Conservation (phyloP, 2,113 vertebrate genomes). For the Phylloscopus whistleri region DNA sequence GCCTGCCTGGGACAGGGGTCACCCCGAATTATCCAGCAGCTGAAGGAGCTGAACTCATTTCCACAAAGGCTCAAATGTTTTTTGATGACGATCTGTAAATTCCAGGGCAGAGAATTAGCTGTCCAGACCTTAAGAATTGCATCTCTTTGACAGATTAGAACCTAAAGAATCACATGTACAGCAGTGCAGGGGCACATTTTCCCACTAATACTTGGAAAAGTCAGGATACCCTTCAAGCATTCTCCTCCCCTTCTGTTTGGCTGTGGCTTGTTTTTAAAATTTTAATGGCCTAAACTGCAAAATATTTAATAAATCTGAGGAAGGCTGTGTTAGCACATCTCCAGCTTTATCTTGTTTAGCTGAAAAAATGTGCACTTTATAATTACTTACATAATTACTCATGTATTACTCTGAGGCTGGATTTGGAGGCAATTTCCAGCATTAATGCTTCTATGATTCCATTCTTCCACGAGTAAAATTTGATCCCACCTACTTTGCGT, state of each 20-base stretch:
- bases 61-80: background rate
- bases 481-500: background rate
- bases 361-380: background rate
- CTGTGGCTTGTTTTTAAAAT: background rate
- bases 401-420: background rate
- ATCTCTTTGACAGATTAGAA: background rate
- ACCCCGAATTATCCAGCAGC: background rate
- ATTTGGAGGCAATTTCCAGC: background rate
- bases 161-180: background rate
- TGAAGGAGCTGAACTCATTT: background rate
- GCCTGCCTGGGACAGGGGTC: background rate
- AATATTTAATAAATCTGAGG: background rate
- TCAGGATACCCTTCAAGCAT: background rate
- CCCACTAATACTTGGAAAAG: background rate
- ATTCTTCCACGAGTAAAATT: background rate
- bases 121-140: background rate
- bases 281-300: background rate
- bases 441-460: background rate
- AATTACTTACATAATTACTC: background rate
- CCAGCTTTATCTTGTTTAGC: background rate
- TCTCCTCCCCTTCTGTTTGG: background rate
- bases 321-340: background rate
- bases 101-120: slow-evolving; percentile 3
- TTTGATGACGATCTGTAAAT: background rate
- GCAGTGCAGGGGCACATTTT: background rate